phyloP scores from a whole-genome alignment of 2,797 vertebrate species.

The Spinibarbus caldwelli region DNA sequence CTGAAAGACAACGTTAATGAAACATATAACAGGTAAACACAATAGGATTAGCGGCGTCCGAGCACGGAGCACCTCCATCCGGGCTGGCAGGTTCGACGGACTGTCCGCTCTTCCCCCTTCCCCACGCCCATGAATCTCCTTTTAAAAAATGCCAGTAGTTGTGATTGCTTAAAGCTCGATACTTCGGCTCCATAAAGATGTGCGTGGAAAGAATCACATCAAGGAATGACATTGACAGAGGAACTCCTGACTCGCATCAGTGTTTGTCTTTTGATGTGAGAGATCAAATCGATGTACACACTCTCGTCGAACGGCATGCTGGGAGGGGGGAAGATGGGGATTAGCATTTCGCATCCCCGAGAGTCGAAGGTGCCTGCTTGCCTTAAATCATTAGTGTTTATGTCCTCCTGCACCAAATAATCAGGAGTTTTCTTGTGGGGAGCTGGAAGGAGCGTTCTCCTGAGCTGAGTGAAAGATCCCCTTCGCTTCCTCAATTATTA shows the following conservation, averaged over 20 bases:
- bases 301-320: constrained; percentile 88
- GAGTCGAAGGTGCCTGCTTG: constrained; percentile 73
- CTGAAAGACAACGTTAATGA: constrained; percentile 82
- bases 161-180: constrained; percentile 94
- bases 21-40: constrained; percentile 82
- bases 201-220: constrained; percentile 92
- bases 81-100: constrained; percentile 70
- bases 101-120: constrained; percentile 76
- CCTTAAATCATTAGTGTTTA: constrained; percentile 79
- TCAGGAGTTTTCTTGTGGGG: constrained; percentile 58
- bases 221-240: constrained; percentile 99
- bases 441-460: constrained; percentile 40
- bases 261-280: constrained; percentile 99
- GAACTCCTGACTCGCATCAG: constrained; percentile 99
- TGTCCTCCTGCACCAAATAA: constrained; percentile 73
- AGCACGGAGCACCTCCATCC: constrained; percentile 70
- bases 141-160: constrained; percentile 98
- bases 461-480: constrained; percentile 49
- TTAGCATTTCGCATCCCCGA: constrained; percentile 91
- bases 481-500: constrained; percentile 52
- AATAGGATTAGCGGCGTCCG: constrained; percentile 78
- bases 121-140: constrained; percentile 92
- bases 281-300: constrained; percentile 99
- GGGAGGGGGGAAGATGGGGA: constrained; percentile 75
- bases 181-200: constrained; percentile 86